These are phyloP conservation scores for Cerastis rubricosa DNA, from an alignment of 2,888 invertebrate genomes.

Conservation along the genomic window DNA sequence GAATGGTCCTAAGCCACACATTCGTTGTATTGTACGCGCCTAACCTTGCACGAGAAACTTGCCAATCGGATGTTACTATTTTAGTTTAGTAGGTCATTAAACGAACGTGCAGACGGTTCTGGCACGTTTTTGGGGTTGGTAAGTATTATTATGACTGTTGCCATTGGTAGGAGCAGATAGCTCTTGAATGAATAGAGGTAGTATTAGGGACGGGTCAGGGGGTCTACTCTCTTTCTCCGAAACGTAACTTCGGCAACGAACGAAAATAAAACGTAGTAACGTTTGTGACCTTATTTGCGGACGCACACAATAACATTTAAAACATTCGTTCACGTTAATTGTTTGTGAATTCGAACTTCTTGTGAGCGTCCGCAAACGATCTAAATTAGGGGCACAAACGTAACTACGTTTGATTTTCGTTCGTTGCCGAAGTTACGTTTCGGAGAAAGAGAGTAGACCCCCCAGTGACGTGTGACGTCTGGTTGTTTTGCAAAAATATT, in stretches of 20 bases:
- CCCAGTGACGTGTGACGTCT: slow-evolving; percentile 8
- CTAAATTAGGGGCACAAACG: too few species aligned
- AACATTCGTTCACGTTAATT: too few species aligned
- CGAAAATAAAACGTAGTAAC: too few species aligned
- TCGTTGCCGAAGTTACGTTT: too few species aligned
- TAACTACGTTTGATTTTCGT: too few species aligned
- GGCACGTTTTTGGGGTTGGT: slow-evolving; percentile 58
- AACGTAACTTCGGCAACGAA: too few species aligned
- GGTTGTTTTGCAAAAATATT: neutral
- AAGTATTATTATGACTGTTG: slow-evolving; percentile 47
- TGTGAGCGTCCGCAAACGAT: too few species aligned
- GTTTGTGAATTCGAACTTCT: too few species aligned
- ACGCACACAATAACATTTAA: too few species aligned
- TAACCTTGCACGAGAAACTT: slow-evolving; percentile 79
- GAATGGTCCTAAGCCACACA: slow-evolving; percentile 72
- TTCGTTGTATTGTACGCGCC: slow-evolving; percentile 73
- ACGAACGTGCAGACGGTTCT: slow-evolving; percentile 69
- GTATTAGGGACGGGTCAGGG: slow-evolving; percentile 5
- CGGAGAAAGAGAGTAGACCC: too few species aligned
- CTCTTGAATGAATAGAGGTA: slow-evolving; percentile 25
- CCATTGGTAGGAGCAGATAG: slow-evolving; percentile 11
- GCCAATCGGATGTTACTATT: slow-evolving; percentile 83
- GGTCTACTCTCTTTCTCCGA: too few species aligned
- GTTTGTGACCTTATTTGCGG: too few species aligned
- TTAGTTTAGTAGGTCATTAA: slow-evolving; percentile 85